These are phyloP conservation scores for Erythrocercus mccallii DNA, from an alignment of 2,113 vertebrate genomes.

Conservation along the genomic window DNA sequence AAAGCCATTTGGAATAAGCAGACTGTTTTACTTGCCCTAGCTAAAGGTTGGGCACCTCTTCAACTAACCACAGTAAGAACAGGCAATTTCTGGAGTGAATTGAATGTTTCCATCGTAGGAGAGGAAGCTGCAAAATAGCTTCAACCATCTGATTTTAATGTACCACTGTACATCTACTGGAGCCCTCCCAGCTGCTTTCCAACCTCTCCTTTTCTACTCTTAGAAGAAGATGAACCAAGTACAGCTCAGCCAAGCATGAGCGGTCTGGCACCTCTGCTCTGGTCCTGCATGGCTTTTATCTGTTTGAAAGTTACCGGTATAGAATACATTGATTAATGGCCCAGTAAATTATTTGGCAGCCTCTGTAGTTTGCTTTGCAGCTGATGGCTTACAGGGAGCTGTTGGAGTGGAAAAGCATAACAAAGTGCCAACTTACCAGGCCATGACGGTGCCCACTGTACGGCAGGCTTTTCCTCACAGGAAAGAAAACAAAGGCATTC, in stretches of 20 bases:
- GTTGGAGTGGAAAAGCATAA: neutral
- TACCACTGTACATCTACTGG: fast-evolving
- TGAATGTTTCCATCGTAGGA: neutral
- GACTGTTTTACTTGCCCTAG: neutral
- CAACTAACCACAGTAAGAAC: neutral
- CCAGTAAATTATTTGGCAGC: constrained; percentile 30
- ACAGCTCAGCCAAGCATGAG: neutral
- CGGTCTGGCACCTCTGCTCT: neutral
- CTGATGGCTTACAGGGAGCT: neutral
- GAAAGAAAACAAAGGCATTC: constrained; percentile 32
- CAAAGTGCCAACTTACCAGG: neutral
- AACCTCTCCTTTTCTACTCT: neutral
- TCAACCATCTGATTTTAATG: neutral
- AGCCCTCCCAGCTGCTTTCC: neutral
- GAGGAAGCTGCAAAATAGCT: neutral
- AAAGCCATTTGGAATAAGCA: neutral
- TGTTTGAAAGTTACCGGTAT: neutral
- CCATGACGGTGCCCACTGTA: neutral
- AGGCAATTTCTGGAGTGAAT: neutral
- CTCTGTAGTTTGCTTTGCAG: neutral
- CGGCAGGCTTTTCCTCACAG: neutral
- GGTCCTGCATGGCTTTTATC: neutral
- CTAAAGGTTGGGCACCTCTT: neutral
- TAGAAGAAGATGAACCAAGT: neutral
- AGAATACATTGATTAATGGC: constrained; percentile 3